These are phyloP conservation scores for Dioctria linearis DNA, from an alignment of 2,888 invertebrate species.

Conservation along the genomic window DNA sequence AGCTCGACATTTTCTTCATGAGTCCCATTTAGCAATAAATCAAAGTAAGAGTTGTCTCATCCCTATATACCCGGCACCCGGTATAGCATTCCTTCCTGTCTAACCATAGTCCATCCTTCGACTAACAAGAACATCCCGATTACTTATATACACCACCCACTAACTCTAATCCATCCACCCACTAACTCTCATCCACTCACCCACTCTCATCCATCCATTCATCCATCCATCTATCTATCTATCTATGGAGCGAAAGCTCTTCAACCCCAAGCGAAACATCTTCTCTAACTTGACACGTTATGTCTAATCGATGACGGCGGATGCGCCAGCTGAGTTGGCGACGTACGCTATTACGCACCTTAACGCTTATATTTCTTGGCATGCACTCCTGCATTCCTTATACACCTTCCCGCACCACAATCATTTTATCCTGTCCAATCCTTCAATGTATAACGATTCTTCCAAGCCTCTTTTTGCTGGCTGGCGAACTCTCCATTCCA, in stretches of 20 bases:
- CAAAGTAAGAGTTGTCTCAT: constrained; percentile 27
- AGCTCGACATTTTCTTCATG: constrained; percentile 6
- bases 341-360: constrained; percentile 61
- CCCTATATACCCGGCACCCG: not conserved
- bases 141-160: not conserved
- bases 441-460: not conserved
- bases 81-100: not conserved
- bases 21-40: constrained; percentile 45
- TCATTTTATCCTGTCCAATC: not conserved
- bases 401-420: not conserved
- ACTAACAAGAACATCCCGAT: not conserved
- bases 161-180: too few species aligned
- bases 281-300: constrained; percentile 47
- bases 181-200: too few species aligned
- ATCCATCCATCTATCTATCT: constrained; percentile 5
- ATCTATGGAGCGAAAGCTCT: not conserved
- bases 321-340: constrained; percentile 61
- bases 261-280: not conserved
- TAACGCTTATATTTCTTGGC: constrained; percentile 55
- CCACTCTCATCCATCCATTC: not conserved
- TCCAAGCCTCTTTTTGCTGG: not conserved
- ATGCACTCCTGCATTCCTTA: not conserved
- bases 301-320: constrained; percentile 59
- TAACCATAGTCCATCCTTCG: constrained; percentile 17
- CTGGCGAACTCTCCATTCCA: not conserved